Evolutionary conservation across 2,797 vertebrate genomes (phyloP).

Genomic region (Neosilurus mollespiculum): DNA sequence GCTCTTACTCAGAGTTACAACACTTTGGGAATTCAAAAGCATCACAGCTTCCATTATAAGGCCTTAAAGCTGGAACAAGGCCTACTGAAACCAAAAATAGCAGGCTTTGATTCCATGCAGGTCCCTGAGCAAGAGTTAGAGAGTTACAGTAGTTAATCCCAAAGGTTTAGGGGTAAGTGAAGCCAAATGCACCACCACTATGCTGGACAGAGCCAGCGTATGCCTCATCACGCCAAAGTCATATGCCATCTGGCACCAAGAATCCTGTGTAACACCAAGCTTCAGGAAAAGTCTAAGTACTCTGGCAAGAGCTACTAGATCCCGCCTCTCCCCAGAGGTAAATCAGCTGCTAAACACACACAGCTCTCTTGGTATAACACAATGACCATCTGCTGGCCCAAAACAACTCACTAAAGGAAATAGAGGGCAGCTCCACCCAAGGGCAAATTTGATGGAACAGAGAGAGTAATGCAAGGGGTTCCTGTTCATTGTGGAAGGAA

Average conservation of each 20-base stretch:
- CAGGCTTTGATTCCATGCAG: slow-evolving; percentile 13
- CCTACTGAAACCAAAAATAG: slow-evolving; percentile 2
- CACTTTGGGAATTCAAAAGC: slow-evolving; percentile 19
- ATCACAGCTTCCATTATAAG: slow-evolving; percentile 14
- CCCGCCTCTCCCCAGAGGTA: slow-evolving; percentile 27
- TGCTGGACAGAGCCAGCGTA: slow-evolving; percentile 18
- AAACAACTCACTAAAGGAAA: slow-evolving; percentile 33
- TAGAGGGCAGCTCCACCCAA: slow-evolving; percentile 38
- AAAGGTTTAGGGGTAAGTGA: slow-evolving; percentile 28
- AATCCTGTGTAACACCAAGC: slow-evolving; percentile 13
- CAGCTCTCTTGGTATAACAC: slow-evolving; percentile 26
- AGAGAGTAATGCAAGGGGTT: slow-evolving; percentile 17
- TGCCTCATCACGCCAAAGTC: slow-evolving; percentile 29
- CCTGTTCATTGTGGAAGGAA: slow-evolving; percentile 22
- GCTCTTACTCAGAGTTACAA: slow-evolving; percentile 21
- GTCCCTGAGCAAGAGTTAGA: neutral
- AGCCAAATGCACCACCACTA: slow-evolving; percentile 9
- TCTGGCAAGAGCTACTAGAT: slow-evolving; percentile 34
- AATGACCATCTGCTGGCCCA: slow-evolving; percentile 41
- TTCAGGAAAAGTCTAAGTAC: slow-evolving; percentile 31
- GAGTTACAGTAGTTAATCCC: slow-evolving; percentile 35
- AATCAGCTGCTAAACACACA: slow-evolving; percentile 43
- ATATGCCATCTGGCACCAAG: slow-evolving; percentile 38
- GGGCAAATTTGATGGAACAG: slow-evolving; percentile 19
- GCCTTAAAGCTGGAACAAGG: slow-evolving; percentile 21